Conservation (phyloP, 2,888 invertebrate species). For the Deroplatys truncata region DNA sequence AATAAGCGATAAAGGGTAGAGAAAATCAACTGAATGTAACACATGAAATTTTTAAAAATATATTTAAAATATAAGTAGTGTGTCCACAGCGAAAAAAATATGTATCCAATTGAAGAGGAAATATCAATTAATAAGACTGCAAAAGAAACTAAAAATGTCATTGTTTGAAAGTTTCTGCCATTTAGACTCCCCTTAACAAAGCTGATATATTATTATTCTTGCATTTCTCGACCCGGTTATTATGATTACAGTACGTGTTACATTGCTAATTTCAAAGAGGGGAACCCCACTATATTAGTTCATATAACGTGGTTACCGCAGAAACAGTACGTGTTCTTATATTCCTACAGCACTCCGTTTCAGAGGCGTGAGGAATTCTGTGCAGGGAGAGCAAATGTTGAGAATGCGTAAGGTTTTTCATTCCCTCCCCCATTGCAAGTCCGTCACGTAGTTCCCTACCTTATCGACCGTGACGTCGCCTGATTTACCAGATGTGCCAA, state of each 20-base stretch:
- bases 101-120: too few species aligned
- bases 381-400: background rate
- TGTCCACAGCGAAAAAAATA: too few species aligned
- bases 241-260: background rate
- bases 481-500: background rate
- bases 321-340: background rate
- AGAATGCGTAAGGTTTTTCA: background rate
- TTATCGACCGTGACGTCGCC: background rate
- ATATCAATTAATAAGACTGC: too few species aligned
- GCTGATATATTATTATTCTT: too few species aligned
- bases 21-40: too few species aligned
- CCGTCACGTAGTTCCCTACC: background rate
- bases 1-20: too few species aligned
- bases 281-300: background rate
- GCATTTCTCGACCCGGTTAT: background rate
- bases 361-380: background rate
- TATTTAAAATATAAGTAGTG: too few species aligned
- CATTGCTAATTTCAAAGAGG: background rate
- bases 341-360: background rate
- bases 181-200: too few species aligned
- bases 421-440: background rate
- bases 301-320: background rate
- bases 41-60: too few species aligned
- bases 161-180: too few species aligned
- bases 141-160: too few species aligned